These are phyloP conservation scores for Phasianus colchicus DNA, from an alignment of 2,113 vertebrate genomes.

Conservation along the genomic window DNA sequence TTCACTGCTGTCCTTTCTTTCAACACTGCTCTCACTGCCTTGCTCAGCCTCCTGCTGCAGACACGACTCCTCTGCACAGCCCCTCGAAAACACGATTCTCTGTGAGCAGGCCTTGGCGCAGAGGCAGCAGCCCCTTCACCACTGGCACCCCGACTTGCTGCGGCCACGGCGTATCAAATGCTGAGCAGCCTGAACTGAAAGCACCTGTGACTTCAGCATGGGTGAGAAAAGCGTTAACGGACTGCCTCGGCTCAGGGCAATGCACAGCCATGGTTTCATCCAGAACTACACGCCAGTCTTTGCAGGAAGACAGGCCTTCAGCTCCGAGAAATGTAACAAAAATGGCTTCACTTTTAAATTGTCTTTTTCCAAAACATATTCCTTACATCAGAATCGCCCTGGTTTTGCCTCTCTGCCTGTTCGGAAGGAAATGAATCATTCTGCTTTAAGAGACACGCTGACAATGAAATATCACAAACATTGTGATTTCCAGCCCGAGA, in stretches of 20 bases:
- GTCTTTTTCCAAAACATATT: background rate
- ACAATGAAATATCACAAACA: background rate
- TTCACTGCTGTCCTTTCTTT: background rate
- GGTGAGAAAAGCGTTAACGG: background rate
- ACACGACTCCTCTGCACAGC: background rate
- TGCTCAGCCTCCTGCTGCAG: background rate
- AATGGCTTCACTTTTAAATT: background rate
- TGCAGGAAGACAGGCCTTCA: background rate
- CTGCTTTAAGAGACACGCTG: background rate
- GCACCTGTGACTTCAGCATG: background rate
- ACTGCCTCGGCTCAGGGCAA: background rate
- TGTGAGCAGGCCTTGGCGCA: background rate
- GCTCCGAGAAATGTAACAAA: background rate
- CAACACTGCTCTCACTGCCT: background rate
- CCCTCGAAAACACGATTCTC: background rate
- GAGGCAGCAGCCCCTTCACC: background rate
- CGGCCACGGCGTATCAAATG: background rate
- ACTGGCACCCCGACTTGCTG: background rate
- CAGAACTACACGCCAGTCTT: background rate
- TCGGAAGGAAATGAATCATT: background rate
- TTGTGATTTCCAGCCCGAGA: background rate
- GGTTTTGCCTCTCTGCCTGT: background rate
- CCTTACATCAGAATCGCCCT: background rate
- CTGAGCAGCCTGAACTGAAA: background rate
- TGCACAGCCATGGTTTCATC: fast-evolving